Evolutionary conservation across 2,113 vertebrate genomes (phyloP).

Genomic region (Parus major): DNA sequence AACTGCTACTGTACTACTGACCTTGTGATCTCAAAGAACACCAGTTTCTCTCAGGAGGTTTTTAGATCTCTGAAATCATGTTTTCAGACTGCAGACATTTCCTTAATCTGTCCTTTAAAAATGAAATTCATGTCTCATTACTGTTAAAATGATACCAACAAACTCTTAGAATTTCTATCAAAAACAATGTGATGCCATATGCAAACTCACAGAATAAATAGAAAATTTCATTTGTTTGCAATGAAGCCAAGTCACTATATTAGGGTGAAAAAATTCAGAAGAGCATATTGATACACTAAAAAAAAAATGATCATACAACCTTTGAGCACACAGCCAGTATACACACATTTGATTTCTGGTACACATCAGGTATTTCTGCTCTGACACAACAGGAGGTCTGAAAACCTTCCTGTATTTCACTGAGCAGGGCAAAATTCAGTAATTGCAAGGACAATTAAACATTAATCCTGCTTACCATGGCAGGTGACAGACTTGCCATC

Average conservation of each 20-base stretch:
- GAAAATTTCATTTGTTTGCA: not conserved
- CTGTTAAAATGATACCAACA: not conserved
- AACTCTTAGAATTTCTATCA: not conserved
- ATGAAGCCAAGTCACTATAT: not conserved
- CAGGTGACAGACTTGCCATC: conserved; percentile 62
- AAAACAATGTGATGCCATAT: not conserved
- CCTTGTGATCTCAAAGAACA: conserved; percentile 65
- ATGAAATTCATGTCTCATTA: conserved; percentile 34
- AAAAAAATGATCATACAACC: not conserved
- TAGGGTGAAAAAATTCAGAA: not conserved
- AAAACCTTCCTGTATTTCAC: not conserved
- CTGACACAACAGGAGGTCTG: not conserved
- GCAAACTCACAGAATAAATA: not conserved
- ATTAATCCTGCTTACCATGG: conserved; percentile 18
- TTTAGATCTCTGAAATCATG: conserved; percentile 67
- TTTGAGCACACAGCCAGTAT: not conserved
- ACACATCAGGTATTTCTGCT: not conserved
- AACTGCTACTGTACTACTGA: conserved; percentile 42
- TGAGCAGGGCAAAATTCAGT: conserved; percentile 14
- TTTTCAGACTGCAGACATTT: conserved; percentile 65
- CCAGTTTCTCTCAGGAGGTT: conserved; percentile 55
- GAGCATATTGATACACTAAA: not conserved
- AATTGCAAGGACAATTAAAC: conserved; percentile 61
- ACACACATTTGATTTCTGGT: not conserved
- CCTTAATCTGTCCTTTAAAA: conserved; percentile 67